phyloP scores from a whole-genome alignment of 2,888 invertebrate genomes.

The Cyrtodaria siliqua region DNA sequence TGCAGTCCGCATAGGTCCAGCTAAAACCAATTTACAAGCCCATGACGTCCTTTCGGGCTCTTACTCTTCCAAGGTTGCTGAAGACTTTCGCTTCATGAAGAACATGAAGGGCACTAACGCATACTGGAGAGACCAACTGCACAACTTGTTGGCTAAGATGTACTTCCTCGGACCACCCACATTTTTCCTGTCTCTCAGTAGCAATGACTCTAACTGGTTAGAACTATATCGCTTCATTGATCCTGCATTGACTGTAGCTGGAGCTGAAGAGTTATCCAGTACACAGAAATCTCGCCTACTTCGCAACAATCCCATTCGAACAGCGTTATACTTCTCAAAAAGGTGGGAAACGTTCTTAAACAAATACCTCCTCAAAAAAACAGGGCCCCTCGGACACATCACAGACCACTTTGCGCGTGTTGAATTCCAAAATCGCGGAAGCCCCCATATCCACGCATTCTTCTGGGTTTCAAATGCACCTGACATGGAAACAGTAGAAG shows the following conservation, averaged over 20 bases:
- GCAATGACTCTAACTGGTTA: slow-evolving; percentile 40
- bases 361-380: background rate
- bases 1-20: slow-evolving; percentile 22
- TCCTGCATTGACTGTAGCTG: slow-evolving; percentile 7
- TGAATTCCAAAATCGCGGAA: slow-evolving; percentile 22
- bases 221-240: slow-evolving; percentile 36
- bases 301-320: slow-evolving; percentile 23
- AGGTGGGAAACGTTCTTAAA: slow-evolving; percentile 31
- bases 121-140: too few relatives aligned
- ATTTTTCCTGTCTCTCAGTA: slow-evolving; percentile 43
- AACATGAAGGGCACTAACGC: slow-evolving; percentile 33
- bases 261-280: slow-evolving; percentile 3
- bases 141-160: slow-evolving; percentile 42
- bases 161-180: slow-evolving; percentile 36
- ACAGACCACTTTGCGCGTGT: slow-evolving; percentile 16
- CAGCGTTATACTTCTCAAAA: slow-evolving; percentile 33
- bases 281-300: slow-evolving; percentile 15
- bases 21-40: slow-evolving; percentile 6
- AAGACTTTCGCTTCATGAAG: slow-evolving; percentile 48
- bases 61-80: slow-evolving; percentile 12
- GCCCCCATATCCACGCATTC: slow-evolving; percentile 28
- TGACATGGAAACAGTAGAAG: slow-evolving; percentile 25
- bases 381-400: background rate
- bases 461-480: slow-evolving; percentile 19
- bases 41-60: slow-evolving; percentile 7